These are phyloP conservation scores for Lepilemur septentrionalis DNA, from an alignment of 2,797 vertebrate species.

Conservation along the genomic window DNA sequence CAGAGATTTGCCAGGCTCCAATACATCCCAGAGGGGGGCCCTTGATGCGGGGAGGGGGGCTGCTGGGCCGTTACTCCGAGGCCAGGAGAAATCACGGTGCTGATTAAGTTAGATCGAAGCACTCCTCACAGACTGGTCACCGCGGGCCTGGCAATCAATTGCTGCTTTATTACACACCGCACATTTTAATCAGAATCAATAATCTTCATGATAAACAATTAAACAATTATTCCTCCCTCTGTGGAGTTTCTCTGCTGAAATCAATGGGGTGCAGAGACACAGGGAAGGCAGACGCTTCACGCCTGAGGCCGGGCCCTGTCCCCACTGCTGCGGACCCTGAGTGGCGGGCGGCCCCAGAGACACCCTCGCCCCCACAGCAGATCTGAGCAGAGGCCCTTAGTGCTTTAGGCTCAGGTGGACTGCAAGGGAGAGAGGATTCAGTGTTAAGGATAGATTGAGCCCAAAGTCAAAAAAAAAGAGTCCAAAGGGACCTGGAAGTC, in stretches of 20 bases:
- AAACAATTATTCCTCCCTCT: slow-evolving; percentile 87
- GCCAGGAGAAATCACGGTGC: not conserved
- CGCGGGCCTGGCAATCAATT: slow-evolving; percentile 75
- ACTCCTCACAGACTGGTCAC: slow-evolving; percentile 74
- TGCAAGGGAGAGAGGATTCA: not conserved
- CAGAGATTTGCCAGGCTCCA: slow-evolving; percentile 41
- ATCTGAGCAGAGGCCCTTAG: not conserved
- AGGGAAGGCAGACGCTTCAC: not conserved
- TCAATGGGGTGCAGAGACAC: slow-evolving; percentile 72
- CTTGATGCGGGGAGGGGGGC: not conserved
- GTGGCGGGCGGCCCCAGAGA: not conserved
- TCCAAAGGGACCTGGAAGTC: not conserved
- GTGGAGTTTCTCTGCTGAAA: slow-evolving; percentile 82
- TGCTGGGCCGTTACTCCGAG: not conserved
- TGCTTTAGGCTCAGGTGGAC: not conserved
- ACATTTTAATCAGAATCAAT: slow-evolving; percentile 87
- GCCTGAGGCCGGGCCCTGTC: slow-evolving; percentile 25
- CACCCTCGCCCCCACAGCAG: not conserved
- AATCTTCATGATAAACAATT: slow-evolving; percentile 86
- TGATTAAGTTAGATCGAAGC: slow-evolving; percentile 86
- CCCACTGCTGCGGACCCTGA: not conserved
- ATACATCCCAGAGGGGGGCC: not conserved
- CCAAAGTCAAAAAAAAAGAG: rapidly evolving
- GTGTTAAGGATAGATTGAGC: not conserved
- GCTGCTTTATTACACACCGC: slow-evolving; percentile 82